A percentile compares a stretch with the other conserved stretches of the same genome.
Evolutionary conservation across 2,113 vertebrate genomes (phyloP).

Genomic region (Pygoscelis antarcticus): DNA sequence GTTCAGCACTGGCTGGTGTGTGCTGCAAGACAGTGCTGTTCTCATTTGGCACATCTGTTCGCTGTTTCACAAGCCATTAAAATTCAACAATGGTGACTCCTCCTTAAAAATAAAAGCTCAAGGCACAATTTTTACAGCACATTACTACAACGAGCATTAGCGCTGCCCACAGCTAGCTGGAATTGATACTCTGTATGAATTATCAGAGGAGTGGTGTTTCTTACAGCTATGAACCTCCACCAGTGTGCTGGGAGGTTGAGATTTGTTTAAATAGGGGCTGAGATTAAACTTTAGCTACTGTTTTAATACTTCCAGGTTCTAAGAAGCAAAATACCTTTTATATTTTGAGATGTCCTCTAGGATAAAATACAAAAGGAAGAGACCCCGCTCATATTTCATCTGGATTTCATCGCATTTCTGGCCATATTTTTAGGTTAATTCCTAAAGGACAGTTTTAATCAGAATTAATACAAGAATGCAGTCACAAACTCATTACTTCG

Average conservation of each 20-base stretch:
- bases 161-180: neutral
- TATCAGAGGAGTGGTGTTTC: neutral
- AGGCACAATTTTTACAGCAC: neutral
- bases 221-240: neutral
- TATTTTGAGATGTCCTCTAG: neutral
- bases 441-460: neutral
- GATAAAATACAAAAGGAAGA: neutral
- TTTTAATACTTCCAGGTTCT: neutral
- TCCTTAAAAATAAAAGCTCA: neutral
- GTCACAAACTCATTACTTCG: neutral
- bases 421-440: neutral
- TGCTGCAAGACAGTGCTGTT: neutral
- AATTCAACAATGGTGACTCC: neutral
- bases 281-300: neutral
- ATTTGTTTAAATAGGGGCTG: neutral
- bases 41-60: neutral
- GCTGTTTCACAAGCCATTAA: neutral
- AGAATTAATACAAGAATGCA: neutral
- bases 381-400: neutral
- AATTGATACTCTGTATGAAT: neutral
- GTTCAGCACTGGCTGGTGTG: neutral
- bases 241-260: neutral
- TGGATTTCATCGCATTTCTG: neutral
- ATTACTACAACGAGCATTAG: neutral
- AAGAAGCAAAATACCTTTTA: neutral